Evolutionary conservation across 2,888 invertebrate species (phyloP).

Genomic region (Sepiola atlantica): DNA sequence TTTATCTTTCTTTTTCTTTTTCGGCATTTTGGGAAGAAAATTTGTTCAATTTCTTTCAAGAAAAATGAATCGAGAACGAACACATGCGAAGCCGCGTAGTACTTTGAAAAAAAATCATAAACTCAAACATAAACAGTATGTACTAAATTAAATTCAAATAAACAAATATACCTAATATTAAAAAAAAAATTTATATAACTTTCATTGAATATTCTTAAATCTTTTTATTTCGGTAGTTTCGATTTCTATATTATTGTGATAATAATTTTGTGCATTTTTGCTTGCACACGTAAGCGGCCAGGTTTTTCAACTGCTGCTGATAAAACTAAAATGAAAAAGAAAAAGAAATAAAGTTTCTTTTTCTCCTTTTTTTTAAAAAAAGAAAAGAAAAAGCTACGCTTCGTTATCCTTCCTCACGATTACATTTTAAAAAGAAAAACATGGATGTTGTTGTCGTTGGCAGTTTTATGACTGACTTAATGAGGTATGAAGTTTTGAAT

Average conservation of each 20-base stretch:
- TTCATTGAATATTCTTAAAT: neutral
- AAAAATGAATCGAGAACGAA: neutral
- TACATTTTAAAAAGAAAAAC: neutral
- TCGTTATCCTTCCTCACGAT: no score
- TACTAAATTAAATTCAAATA: neutral
- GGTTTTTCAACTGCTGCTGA: neutral
- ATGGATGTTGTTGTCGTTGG: constrained; percentile 44
- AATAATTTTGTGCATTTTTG: neutral
- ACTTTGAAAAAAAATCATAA: neutral
- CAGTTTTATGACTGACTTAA: constrained; percentile 41
- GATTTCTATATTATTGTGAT: no score
- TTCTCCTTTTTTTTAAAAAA: no score
- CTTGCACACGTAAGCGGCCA: neutral
- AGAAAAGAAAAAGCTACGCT: no score
- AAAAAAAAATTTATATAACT: neutral
- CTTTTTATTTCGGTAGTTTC: neutral
- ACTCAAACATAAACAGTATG: neutral
- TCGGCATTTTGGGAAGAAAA: neutral
- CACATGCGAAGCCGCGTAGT: neutral
- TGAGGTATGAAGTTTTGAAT: neutral
- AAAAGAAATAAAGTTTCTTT: no score
- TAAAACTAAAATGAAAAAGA: neutral
- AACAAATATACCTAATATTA: neutral
- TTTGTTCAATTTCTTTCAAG: neutral
- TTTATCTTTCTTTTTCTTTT: constrained; percentile 32